Conservation (phyloP, 2,888 invertebrate species). For the Eudasyphora cyanicolor region DNA sequence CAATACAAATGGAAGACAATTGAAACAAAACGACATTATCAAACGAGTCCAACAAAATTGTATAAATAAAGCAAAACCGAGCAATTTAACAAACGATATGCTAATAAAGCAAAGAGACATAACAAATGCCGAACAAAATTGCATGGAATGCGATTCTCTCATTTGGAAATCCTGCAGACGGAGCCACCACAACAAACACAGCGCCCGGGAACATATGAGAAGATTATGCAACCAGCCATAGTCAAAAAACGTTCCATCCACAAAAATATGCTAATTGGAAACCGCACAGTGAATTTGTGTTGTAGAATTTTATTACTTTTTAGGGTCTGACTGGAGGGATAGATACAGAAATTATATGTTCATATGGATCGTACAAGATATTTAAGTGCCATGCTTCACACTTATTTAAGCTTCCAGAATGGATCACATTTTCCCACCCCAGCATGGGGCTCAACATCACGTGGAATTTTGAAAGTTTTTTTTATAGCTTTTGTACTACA, state of each 20-base stretch:
- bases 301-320: too few species aligned
- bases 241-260: neutral
- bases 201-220: neutral
- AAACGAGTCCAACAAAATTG: constrained; percentile 5
- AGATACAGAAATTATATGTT: too few species aligned
- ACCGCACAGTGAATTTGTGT: too few species aligned
- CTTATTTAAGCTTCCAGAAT: too few species aligned
- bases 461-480: too few species aligned
- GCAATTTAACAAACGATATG: constrained; percentile 16
- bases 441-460: too few species aligned
- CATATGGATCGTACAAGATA: too few species aligned
- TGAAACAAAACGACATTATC: constrained; percentile 8
- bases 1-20: constrained; percentile 16
- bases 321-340: too few species aligned
- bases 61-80: constrained; percentile 2
- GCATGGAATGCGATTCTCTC: neutral
- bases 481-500: too few species aligned
- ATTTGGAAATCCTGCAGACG: neutral
- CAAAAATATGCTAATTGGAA: too few species aligned
- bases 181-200: neutral
- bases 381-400: too few species aligned
- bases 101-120: neutral
- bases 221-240: constrained; percentile 2
- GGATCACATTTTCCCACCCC: too few species aligned
- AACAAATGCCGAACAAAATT: neutral